These are phyloP conservation scores for Danio tinwini DNA, from an alignment of 2,797 vertebrate genomes.

Conservation along the genomic window DNA sequence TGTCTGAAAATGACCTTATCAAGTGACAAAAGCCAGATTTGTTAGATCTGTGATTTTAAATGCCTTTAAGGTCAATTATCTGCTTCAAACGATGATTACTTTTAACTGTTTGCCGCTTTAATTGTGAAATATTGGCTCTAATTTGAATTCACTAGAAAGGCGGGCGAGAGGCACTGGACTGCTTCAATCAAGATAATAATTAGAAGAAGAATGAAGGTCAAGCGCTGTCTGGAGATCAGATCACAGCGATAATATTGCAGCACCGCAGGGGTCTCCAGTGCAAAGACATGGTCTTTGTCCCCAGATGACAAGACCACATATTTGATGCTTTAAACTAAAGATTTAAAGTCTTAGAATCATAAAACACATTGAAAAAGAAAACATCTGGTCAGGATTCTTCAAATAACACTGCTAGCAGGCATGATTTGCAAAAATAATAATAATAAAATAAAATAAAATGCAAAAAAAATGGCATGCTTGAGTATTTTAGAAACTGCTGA, in stretches of 20 bases:
- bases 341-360: slow-evolving; percentile 1
- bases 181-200: slow-evolving; percentile 57
- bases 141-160: slow-evolving; percentile 38
- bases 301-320: slow-evolving; percentile 12
- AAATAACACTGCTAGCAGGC: no score
- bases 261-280: slow-evolving; percentile 21
- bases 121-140: slow-evolving; percentile 37
- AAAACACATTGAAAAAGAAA: no score
- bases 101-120: slow-evolving; percentile 28
- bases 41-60: slow-evolving; percentile 28
- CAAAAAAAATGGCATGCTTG: no score
- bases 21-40: slow-evolving; percentile 12
- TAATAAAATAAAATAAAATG: no score
- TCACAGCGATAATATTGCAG: slow-evolving; percentile 41
- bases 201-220: slow-evolving; percentile 59
- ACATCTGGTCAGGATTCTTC: no score
- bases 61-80: slow-evolving; percentile 25
- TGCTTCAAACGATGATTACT: slow-evolving; percentile 40
- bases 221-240: slow-evolving; percentile 58
- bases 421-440: no score
- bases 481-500: no score
- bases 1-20: slow-evolving; percentile 39
- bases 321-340: slow-evolving; percentile 14
- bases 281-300: slow-evolving; percentile 37
- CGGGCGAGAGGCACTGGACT: slow-evolving; percentile 17